Conservation (phyloP, 2,797 vertebrate species). For the Paedocypris micromegethes region DNA sequence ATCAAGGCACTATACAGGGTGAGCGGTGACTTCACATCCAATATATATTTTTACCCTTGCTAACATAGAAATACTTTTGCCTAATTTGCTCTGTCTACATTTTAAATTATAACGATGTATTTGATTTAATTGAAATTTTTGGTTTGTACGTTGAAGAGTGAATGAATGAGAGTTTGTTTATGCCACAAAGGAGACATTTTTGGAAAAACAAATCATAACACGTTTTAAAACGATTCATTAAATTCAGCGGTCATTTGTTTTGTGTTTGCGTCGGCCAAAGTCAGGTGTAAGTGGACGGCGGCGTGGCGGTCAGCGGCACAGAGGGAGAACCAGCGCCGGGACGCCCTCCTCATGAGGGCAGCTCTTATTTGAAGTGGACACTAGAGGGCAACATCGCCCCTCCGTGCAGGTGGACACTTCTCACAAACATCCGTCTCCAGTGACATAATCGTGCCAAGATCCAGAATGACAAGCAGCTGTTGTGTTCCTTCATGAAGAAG, state of each 20-base stretch:
- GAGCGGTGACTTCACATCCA: no score
- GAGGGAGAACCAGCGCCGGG: constrained; percentile 52
- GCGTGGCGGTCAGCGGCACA: constrained; percentile 67
- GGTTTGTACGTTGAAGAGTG: no score
- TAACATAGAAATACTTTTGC: no score
- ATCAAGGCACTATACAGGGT: no score
- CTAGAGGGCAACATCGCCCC: constrained; percentile 20
- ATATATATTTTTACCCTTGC: no score
- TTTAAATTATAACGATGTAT: no score
- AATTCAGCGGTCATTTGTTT: no score
- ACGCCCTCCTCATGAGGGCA: neutral
- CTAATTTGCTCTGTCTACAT: no score
- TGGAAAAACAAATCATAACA: neutral
- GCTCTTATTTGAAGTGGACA: neutral
- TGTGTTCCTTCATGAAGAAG: neutral
- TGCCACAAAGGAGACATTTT: neutral
- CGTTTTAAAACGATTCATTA: neutral
- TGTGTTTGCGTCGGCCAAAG: constrained; percentile 56
- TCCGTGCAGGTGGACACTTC: neutral
- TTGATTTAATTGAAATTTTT: no score
- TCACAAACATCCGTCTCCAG: constrained; percentile 21
- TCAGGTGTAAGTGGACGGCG: constrained; percentile 60
- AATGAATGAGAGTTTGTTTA: no score
- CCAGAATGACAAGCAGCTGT: constrained; percentile 30
- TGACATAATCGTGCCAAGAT: constrained; percentile 33